Evolutionary conservation across 1,140 invertebrate genomes (phyloP), one percentile per base, ranked within the genome.

Genomic region (Apis dorsata): DNA sequence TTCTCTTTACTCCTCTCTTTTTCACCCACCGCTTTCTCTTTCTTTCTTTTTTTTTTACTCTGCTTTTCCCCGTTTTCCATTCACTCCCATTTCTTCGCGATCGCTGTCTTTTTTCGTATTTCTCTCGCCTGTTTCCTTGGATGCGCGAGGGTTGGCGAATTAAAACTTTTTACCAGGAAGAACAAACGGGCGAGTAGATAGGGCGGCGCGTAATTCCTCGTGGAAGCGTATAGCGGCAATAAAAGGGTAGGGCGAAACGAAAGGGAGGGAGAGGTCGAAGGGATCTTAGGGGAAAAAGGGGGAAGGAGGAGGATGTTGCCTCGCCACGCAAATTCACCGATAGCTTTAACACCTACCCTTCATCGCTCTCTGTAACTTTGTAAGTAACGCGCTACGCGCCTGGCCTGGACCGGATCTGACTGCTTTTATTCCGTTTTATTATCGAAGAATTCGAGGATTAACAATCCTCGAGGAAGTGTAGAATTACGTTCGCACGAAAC

Each of bases 141-240:
- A 53, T 75, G 49, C 79, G 79, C 69, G 77, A 68, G 53, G 55
- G 70, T 63, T 44, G 12, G 76, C 76, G 69, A 71, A 66, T 80
- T 79, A 73, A 84, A 84, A 84, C 63, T 84, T 86, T 86, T 77
- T 85, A 73, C 74, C 17, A 59, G 59, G 79, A 63, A 84, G 69
- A 85, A 86, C 74, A 34, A 63, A 44, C 34, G 34, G 5, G 5
- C 34, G 34, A 73, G 62, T 55, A 81, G 82, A 86, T 86, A 85
- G 72, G 83, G 59, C 66, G 34, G 44, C 81, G 57, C 66, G 82
- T 86, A 86, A 86, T 71, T 84, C 78, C 70, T 73, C 82, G 82
- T 55, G 59, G 70, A 69, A 51, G 24, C 24, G 53, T 66, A 57
- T 49, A 19, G 60, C 81, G 62, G 76, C 77, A 80, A 80, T 77